Evolutionary conservation across 2,113 vertebrate genomes (phyloP).

Genomic region (Syngnathus typhle): DNA sequence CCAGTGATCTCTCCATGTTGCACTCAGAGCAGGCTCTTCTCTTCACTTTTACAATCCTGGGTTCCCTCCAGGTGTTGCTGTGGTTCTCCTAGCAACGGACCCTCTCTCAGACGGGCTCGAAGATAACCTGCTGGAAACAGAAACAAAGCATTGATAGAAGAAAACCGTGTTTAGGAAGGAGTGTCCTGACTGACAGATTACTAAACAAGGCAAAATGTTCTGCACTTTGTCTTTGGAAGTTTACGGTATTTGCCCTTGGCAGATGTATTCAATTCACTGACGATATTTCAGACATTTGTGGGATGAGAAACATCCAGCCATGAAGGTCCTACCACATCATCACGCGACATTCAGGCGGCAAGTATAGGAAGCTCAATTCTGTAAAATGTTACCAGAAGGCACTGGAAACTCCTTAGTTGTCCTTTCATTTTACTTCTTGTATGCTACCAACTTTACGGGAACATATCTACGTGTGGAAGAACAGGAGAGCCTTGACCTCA

Average conservation of each 20-base stretch:
- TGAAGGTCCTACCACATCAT: neutral
- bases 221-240: neutral
- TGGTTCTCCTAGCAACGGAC: conserved; percentile 40
- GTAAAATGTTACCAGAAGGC: neutral
- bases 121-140: conserved; percentile 54
- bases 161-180: conserved; percentile 34
- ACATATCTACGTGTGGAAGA: neutral
- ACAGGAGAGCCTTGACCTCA: neutral
- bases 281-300: neutral
- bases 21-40: conserved; percentile 31
- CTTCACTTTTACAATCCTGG: conserved; percentile 59
- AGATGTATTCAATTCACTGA: neutral
- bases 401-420: neutral
- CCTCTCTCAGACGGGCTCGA: conserved; percentile 29
- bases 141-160: conserved; percentile 40
- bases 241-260: neutral
- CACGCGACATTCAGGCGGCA: neutral
- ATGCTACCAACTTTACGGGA: neutral
- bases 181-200: conserved; percentile 43
- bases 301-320: neutral
- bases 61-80: conserved; percentile 43
- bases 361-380: neutral
- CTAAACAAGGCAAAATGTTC: conserved; percentile 30
- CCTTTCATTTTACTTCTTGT: neutral
- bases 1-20: conserved; percentile 30